Evolutionary conservation across 2,797 vertebrate genomes (phyloP).

Genomic region (Oryzias sinensis): DNA sequence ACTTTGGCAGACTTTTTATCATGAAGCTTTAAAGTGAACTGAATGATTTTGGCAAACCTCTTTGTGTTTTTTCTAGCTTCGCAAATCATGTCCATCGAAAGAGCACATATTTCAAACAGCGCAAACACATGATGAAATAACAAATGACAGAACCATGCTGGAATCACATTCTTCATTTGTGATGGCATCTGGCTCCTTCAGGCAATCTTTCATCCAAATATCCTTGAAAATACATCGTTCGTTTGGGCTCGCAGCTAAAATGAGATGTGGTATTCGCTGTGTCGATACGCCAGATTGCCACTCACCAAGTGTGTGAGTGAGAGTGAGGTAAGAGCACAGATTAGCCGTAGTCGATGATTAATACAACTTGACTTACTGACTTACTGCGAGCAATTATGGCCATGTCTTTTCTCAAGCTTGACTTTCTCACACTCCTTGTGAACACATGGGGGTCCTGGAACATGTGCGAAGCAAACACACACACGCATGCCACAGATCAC

Average conservation of each 20-base stretch:
- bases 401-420: constrained; percentile 76
- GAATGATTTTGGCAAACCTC: constrained; percentile 58
- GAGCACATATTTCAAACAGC: constrained; percentile 67
- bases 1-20: constrained; percentile 63
- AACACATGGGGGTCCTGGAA: constrained; percentile 65
- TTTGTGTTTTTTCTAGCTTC: constrained; percentile 65
- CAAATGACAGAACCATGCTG: constrained; percentile 67
- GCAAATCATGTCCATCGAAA: constrained; percentile 68
- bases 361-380: constrained; percentile 79
- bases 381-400: constrained; percentile 76
- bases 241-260: constrained; percentile 61
- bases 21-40: constrained; percentile 47
- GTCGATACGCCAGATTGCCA: constrained; percentile 57
- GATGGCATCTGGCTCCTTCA: constrained; percentile 63
- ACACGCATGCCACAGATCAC: constrained; percentile 59
- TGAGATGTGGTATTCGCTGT: constrained; percentile 50
- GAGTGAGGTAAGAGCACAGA: constrained; percentile 71
- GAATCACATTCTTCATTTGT: constrained; percentile 68
- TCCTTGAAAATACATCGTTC: constrained; percentile 60
- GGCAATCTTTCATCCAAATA: constrained; percentile 60
- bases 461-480: constrained; percentile 67
- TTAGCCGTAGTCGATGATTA: constrained; percentile 74
- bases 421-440: constrained; percentile 69
- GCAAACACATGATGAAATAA: constrained; percentile 70
- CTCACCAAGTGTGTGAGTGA: constrained; percentile 31